Evolutionary conservation across 1,140 invertebrate species (phyloP).

Genomic region (Ips nitidus): DNA sequence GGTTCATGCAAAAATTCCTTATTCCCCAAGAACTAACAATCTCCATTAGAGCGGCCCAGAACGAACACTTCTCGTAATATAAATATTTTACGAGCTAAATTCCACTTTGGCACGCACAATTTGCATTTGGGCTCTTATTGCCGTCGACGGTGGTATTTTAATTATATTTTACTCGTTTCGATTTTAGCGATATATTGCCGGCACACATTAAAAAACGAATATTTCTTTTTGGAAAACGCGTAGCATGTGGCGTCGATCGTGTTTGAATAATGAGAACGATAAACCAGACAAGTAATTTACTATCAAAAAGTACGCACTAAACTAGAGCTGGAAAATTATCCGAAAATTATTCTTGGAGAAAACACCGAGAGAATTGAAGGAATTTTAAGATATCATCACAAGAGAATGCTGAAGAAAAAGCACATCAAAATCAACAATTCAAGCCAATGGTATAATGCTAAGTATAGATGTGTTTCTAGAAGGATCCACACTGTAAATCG

Average conservation of each 20-base stretch:
- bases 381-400: too few relatives aligned
- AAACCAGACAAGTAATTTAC: background rate
- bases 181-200: constrained; percentile 19
- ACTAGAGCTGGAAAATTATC: too few relatives aligned
- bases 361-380: too few relatives aligned
- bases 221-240: constrained; percentile 10
- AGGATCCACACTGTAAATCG: too few relatives aligned
- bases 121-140: constrained; percentile 27
- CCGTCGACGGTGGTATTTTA: constrained; percentile 22
- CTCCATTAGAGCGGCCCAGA: background rate
- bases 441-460: too few relatives aligned
- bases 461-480: too few relatives aligned
- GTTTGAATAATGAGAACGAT: background rate
- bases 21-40: constrained; percentile 7
- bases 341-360: too few relatives aligned
- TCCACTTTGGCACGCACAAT: constrained; percentile 31
- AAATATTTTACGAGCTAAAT: constrained; percentile 27
- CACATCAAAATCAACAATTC: too few relatives aligned
- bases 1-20: too few relatives aligned
- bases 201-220: constrained; percentile 12
- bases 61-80: constrained; percentile 13
- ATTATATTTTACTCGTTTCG: constrained; percentile 23
- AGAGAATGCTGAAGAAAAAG: too few relatives aligned
- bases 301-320: too few relatives aligned
- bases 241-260: background rate